Conservation (phyloP, 2,797 vertebrate species). For the Muraenolepis orangiensis region DNA sequence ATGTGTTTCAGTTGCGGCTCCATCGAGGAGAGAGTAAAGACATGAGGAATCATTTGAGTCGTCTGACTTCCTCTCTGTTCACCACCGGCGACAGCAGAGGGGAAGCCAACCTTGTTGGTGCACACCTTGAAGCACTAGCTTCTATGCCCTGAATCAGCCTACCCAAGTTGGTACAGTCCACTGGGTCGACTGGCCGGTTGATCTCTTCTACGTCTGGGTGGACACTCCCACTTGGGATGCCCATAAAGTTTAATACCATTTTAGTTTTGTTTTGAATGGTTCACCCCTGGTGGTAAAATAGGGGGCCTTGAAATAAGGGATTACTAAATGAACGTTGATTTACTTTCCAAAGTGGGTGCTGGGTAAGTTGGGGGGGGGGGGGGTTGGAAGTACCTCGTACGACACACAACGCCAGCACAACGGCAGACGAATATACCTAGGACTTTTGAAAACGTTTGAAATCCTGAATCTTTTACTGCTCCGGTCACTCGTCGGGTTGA, state of each 20-base stretch:
- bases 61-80: background rate
- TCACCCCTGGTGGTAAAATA: too few relatives aligned
- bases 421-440: background rate
- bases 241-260: too few relatives aligned
- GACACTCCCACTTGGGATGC: too few relatives aligned
- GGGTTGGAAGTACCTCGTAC: background rate
- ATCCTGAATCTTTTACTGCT: background rate
- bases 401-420: background rate
- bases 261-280: too few relatives aligned
- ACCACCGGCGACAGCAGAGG: background rate
- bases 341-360: background rate
- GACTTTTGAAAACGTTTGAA: background rate
- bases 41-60: background rate
- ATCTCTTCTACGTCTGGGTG: too few relatives aligned
- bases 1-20: background rate
- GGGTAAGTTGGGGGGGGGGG: background rate
- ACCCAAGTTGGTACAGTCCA: too few relatives aligned
- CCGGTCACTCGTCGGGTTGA: background rate
- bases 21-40: background rate
- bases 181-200: too few relatives aligned
- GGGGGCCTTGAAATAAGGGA: too few relatives aligned
- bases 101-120: background rate
- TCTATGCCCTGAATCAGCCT: too few relatives aligned
- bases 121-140: too few relatives aligned
- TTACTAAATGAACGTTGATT: background rate